Base-by-base conservation (phyloP, 2,113 vertebrate genomes). In the Raphicerus campestris region DNA sequence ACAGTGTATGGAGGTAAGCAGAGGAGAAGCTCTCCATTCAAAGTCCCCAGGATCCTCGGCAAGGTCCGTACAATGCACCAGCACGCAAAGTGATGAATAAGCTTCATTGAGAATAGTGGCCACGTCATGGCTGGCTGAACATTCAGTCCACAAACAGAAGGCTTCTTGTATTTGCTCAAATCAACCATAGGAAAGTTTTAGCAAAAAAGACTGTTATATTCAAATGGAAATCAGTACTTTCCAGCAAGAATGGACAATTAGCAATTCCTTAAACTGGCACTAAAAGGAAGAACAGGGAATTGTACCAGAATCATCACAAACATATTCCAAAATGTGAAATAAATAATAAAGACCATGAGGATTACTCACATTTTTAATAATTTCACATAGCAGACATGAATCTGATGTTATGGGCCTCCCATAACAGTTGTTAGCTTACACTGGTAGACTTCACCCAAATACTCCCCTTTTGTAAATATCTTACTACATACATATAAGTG, bases 181-280 rank as follows among this genome's bases (percentile, higher is more conserved):
- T 85, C 93, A 96, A 97, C 94, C 7, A 63, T 47, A 98, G 98
- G 97, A 98, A 98, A 98, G 97, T 98, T 98, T 98, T 96, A 78
- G 98, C 98, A 98, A 98, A 99, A 98, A 98, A 98, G 97, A 95
- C 66, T 95, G 91, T 97, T 96, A 95, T 98, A 99, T 99, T 99
- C 98, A 99, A 92, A 99, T 99, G 99, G 98, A 99, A 99, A 99
- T 99, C 96, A 98, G 97, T 96, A 96, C 97, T 98, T 98, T 95
- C 91, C 93, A 97, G 91, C 83, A 97, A 98, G 98, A 98, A 98
- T 94, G 91, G 87, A 96, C 97, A 98, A 98, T 97, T 97, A 97
- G 97, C 95, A 97, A 97, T 95, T 97, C 93, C 97, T 98, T 97
- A 96, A 95, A 98, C 97, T 95, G 95, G 91, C 5, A 3, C 86